phyloP scores from a whole-genome alignment of 2,888 invertebrate genomes.

The Ptilodon capucinus region DNA sequence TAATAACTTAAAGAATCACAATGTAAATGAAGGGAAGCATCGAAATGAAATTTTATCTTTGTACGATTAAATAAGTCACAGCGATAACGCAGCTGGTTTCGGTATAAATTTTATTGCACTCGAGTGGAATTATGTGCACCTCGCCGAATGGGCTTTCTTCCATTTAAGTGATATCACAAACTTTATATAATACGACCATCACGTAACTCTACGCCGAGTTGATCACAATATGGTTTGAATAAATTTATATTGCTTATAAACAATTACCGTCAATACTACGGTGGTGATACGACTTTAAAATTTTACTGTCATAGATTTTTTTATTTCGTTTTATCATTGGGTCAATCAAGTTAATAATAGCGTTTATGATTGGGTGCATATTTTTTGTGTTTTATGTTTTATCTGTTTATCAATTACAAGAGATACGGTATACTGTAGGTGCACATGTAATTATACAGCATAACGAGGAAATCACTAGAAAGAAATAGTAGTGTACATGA shows the following conservation, averaged over 20 bases:
- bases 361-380: neutral
- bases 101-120: conserved; percentile 3
- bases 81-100: neutral
- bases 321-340: conserved; percentile 25
- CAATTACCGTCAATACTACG: conserved; percentile 12
- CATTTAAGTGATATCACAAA: conserved; percentile 32
- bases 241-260: conserved; percentile 32
- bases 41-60: neutral
- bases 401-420: no score
- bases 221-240: conserved; percentile 26
- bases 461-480: no score
- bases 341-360: conserved; percentile 16
- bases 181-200: conserved; percentile 23
- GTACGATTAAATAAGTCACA: neutral
- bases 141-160: conserved; percentile 28
- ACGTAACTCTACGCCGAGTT: conserved; percentile 34
- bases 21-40: neutral
- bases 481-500: no score
- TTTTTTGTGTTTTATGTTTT: neutral
- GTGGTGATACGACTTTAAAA: conserved; percentile 6
- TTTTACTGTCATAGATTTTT: conserved; percentile 15
- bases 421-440: no score
- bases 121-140: conserved; percentile 2
- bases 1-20: neutral
- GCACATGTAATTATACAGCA: no score